Conservation (phyloP, 2,113 vertebrate genomes). For the Pleuronectes platessa region DNA sequence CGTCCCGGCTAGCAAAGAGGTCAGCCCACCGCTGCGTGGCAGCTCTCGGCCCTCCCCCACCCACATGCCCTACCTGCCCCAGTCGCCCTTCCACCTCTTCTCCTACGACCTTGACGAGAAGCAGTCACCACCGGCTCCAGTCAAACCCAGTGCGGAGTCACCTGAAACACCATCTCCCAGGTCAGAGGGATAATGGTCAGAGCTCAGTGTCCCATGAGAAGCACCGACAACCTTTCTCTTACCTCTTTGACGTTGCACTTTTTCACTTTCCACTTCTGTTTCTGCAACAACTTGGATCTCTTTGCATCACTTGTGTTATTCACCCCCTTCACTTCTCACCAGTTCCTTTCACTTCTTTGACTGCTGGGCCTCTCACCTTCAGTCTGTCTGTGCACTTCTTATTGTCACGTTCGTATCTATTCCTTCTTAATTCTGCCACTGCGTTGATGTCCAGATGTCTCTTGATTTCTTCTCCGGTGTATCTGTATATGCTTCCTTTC, state of each 20-base stretch:
- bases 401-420: constrained; percentile 37
- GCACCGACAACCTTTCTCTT: constrained; percentile 15
- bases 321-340: constrained; percentile 28
- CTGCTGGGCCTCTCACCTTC: constrained; percentile 28
- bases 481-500: constrained; percentile 7
- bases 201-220: constrained; percentile 24
- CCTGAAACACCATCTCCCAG: constrained; percentile 48
- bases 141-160: constrained; percentile 42
- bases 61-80: constrained; percentile 90
- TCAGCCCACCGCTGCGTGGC: constrained; percentile 74
- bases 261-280: too few species aligned
- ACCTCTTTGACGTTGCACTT: constrained; percentile 27
- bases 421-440: constrained; percentile 19
- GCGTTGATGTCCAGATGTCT: neutral
- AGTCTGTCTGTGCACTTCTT: constrained; percentile 21
- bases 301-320: constrained; percentile 24
- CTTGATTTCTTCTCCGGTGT: neutral
- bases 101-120: constrained; percentile 91
- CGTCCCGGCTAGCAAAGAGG: constrained; percentile 70
- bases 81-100: constrained; percentile 94
- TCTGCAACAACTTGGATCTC: constrained; percentile 43
- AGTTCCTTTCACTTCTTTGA: constrained; percentile 34
- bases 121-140: constrained; percentile 23
- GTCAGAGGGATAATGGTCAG: constrained; percentile 49
- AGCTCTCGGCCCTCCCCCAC: constrained; percentile 71